Evolutionary conservation across 1,140 invertebrate species (phyloP), one percentile per base, ranked within the genome.

Genomic region (Neodiprion virginianus): DNA sequence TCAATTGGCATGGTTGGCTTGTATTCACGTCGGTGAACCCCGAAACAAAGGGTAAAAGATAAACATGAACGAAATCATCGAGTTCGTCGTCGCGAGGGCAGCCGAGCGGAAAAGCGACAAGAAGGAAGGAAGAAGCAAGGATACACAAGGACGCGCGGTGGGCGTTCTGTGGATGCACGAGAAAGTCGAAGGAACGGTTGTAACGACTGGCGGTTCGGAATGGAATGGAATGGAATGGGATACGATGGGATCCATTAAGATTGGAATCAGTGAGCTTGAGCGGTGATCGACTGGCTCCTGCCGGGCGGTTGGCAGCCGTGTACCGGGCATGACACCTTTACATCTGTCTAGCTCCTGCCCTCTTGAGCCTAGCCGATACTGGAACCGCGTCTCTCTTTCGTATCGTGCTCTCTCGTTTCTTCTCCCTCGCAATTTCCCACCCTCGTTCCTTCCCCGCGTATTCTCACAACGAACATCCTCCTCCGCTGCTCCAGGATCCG

Each of bases 61-160:
- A 61, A 61, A 61, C 53, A 61, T 61, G n/a, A 61, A 61, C 8
- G 53, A 61, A 61, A 61, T 61, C 53, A 61, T 61, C 53, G 53
- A 61, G 53, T 61, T 61, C 53, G 53, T 61, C 53, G 53, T 61
- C 11, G n/a, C 28, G 28, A 17, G 0, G 53, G 53, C 53, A 61
- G 53, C 53, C 11, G 53, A 61, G 53, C n/a, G 53, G 53, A 61
- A 61, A 8, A 17, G 53, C 53, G 53, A 61, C 53, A 61, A 61
- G 53, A 8, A 61, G 4, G n/a, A 61, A 8, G 53, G n/a, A 61
- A 5, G 53, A 17, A 17, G 4, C 8, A 40, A 40, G 28, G 28
- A 40, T 40, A 40, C 28, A 40, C 28, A 40, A 40, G 28, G 28
- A 61, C 8, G 8, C 53, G 53, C 53, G 11, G n/a, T 11, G 1